These are phyloP conservation scores for Otus sunia DNA, from an alignment of 2,113 vertebrate species.

Conservation along the genomic window DNA sequence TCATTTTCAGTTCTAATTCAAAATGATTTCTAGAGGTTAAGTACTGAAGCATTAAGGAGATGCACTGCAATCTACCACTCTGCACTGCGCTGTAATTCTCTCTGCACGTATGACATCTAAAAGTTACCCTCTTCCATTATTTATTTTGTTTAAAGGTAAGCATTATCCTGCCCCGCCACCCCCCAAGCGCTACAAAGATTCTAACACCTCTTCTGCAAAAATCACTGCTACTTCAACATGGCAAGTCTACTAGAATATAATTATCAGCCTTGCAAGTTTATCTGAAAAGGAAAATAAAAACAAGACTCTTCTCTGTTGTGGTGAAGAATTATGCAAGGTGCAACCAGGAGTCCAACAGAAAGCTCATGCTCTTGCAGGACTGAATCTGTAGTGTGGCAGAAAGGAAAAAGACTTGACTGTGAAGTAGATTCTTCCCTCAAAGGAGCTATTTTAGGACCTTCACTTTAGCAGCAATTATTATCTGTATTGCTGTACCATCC, in stretches of 20 bases:
- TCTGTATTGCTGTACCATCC: neutral
- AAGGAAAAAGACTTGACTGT: neutral
- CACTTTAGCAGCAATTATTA: neutral
- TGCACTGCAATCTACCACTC: neutral
- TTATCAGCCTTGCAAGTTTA: neutral
- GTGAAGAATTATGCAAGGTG: neutral
- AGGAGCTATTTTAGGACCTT: neutral
- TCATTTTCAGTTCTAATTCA: slow-evolving; percentile 5
- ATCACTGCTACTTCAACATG: neutral
- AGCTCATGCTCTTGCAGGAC: neutral
- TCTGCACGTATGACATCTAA: neutral
- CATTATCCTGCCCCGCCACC: neutral
- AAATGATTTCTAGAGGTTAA: neutral
- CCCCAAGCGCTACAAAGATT: neutral
- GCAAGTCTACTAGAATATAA: neutral
- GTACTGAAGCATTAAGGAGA: neutral
- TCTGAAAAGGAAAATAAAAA: neutral
- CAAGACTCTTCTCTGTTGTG: neutral
- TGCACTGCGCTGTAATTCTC: neutral
- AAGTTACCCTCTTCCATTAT: neutral
- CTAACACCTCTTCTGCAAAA: neutral
- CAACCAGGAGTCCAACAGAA: neutral
- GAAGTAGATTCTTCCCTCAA: neutral
- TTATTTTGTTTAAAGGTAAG: neutral
- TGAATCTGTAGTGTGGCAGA: neutral